phyloP scores from a whole-genome alignment of 1,140 invertebrate genomes.

The Drosophila ananassae region DNA sequence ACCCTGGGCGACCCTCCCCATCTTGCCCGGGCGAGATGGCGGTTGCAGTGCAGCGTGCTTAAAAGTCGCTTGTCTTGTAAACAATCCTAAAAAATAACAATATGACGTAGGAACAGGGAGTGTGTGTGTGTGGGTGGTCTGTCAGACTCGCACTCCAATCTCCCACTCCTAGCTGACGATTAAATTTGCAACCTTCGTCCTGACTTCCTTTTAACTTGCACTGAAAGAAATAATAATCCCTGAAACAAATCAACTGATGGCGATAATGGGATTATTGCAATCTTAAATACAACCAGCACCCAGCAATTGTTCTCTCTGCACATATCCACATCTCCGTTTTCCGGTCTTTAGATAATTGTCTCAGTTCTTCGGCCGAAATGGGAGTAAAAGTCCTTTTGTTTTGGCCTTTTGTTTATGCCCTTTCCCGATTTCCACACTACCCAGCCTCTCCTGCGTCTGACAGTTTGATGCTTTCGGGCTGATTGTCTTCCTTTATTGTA shows the following conservation, averaged over 20 bases:
- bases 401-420: slow-evolving; percentile 34
- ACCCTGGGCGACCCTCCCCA: background rate
- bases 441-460: slow-evolving; percentile 33
- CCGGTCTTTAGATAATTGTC: slow-evolving; percentile 33
- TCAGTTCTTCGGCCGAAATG: slow-evolving; percentile 27
- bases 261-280: no score
- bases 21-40: slow-evolving; percentile 29
- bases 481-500: slow-evolving; percentile 55
- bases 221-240: background rate
- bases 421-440: slow-evolving; percentile 6
- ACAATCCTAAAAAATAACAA: slow-evolving; percentile 82
- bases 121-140: slow-evolving; percentile 16
- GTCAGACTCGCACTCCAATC: background rate
- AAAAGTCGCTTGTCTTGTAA: slow-evolving; percentile 81
- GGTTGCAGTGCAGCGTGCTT: slow-evolving; percentile 66
- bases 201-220: slow-evolving; percentile 1
- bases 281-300: no score
- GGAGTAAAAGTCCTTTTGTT: slow-evolving; percentile 45
- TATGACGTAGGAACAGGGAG: slow-evolving; percentile 74
- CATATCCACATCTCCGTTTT: background rate
- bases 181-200: slow-evolving; percentile 40
- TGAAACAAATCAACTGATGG: no score
- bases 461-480: slow-evolving; percentile 43
- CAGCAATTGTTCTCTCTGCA: background rate
- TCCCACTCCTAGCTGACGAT: slow-evolving; percentile 22